Percentiles rank a stretch among this genome's conserved stretches.
phyloP scores from a whole-genome alignment of 2,113 vertebrate species.

The Entelurus aequoreus region DNA sequence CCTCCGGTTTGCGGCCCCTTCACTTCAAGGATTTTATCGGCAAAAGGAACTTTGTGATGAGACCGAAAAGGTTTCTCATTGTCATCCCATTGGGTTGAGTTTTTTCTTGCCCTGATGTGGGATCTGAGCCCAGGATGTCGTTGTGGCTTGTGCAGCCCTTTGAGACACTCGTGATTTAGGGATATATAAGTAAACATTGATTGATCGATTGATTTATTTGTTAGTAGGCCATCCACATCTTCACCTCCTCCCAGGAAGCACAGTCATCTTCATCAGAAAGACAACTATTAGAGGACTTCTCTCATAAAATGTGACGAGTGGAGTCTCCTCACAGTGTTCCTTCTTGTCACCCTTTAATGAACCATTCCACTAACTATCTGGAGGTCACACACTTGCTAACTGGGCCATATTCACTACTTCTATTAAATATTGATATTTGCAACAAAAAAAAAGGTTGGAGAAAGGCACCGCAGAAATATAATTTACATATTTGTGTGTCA shows the following conservation, averaged over 20 bases:
- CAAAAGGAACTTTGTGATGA: too few species aligned
- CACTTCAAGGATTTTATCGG: too few species aligned
- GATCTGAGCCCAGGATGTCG: too few species aligned
- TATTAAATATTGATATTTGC: slow-evolving; percentile 13
- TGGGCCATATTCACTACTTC: slow-evolving; percentile 18
- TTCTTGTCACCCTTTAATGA: slow-evolving; percentile 7
- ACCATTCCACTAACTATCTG: neutral
- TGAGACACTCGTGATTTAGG: too few species aligned
- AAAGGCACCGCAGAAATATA: neutral
- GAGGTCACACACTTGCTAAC: slow-evolving; percentile 23
- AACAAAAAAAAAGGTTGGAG: slow-evolving; percentile 6
- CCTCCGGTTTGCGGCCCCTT: too few species aligned
- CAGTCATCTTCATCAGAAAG: slow-evolving; percentile 67
- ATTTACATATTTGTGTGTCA: slow-evolving; percentile 15
- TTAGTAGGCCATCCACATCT: neutral
- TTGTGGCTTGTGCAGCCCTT: too few species aligned
- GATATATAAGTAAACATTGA: too few species aligned
- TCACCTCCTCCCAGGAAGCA: slow-evolving; percentile 22
- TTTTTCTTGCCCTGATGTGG: too few species aligned
- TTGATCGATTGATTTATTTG: too few species aligned
- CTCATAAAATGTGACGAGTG: slow-evolving; percentile 60
- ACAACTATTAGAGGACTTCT: slow-evolving; percentile 63
- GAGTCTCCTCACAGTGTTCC: too few species aligned
- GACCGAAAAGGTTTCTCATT: too few species aligned
- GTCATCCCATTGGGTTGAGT: too few species aligned